Evolutionary conservation across 2,888 invertebrate genomes (phyloP).

Genomic region (Nomada lathburiana): DNA sequence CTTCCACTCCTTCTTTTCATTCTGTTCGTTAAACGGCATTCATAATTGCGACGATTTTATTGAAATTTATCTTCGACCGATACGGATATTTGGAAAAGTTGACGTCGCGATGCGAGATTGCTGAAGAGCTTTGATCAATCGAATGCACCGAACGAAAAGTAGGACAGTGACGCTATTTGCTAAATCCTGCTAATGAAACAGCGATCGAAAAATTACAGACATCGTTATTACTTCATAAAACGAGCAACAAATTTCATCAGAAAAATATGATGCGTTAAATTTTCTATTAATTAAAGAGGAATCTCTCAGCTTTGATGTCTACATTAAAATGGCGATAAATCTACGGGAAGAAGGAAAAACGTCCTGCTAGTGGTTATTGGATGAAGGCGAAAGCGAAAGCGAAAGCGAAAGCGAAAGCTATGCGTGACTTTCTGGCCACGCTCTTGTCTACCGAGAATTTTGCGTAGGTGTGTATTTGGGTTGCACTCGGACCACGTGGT

Average conservation of each 20-base stretch:
- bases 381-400: slow-evolving; percentile 41
- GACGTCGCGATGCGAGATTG: slow-evolving; percentile 29
- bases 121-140: slow-evolving; percentile 53
- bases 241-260: slow-evolving; percentile 33
- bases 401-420: slow-evolving; percentile 43
- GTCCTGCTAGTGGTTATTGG: slow-evolving; percentile 10
- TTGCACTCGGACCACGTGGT: slow-evolving; percentile 74
- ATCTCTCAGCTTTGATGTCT: too few relatives aligned
- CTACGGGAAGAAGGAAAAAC: background rate
- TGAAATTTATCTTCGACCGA: too few relatives aligned
- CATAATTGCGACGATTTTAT: too few relatives aligned
- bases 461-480: slow-evolving; percentile 80
- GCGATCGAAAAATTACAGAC: slow-evolving; percentile 12
- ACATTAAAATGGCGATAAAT: background rate
- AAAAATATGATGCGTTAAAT: too few relatives aligned
- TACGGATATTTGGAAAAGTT: slow-evolving; percentile 18
- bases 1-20: background rate
- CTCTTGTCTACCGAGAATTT: slow-evolving; percentile 71
- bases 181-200: background rate
- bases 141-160: slow-evolving; percentile 61
- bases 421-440: slow-evolving; percentile 71
- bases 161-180: slow-evolving; percentile 61
- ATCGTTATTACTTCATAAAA: slow-evolving; percentile 35
- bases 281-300: too few relatives aligned
- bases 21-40: background rate